Base-by-base conservation (phyloP, 2,113 vertebrate species). In the Salvelinus namaycush region DNA sequence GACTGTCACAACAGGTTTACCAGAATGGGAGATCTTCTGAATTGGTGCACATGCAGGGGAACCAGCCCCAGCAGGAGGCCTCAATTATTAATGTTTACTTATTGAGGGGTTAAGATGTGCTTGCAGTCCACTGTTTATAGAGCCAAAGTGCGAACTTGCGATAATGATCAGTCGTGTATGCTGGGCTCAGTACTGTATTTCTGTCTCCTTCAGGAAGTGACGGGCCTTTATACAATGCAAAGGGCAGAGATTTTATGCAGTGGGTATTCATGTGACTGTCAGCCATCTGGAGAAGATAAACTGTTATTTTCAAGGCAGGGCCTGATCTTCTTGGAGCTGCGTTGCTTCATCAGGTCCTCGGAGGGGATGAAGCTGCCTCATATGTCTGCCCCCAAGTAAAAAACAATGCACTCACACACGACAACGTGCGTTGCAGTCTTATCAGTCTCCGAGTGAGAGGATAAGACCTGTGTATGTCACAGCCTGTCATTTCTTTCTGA, bases 201-300 rank as follows among this genome's bases (percentile, higher is more conserved):
- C 49, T 4, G 49, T 39, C 34, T 39, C 34, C 34, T 39, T 8
- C 6, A 8, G 34, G 1, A 7, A 8, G 1, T 39, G 6, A 6
- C 5, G 34, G 34, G 7, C 1, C 7, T 39, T 39, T 51, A 51
- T 16, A 51, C 12, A 51, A 51, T 51, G 49, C 67, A 54, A 70
- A 73, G 66, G 51, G 9, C 60, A 39, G 60, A 65, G 59, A n/a
- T 60, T 62, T 20, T 22, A 64, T 31, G 72, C 54, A 54, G 27
- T 18, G 2, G 22, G 26, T 31, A 29, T 71, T 27, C 39, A 54
- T 59, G 59, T 68, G 68, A 68, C 49, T 76, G 20, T 74, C 11
- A 29, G 39, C 26, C 72, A 74, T 79, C 77, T 76, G 54, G 68
- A 75, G 68, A 72, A 49, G 14, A 12, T 8, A 51, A 51, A 13